Evolutionary conservation across 2,113 vertebrate species (phyloP), one percentile per base, ranked within the genome.

Genomic region (Sciurus niger): DNA sequence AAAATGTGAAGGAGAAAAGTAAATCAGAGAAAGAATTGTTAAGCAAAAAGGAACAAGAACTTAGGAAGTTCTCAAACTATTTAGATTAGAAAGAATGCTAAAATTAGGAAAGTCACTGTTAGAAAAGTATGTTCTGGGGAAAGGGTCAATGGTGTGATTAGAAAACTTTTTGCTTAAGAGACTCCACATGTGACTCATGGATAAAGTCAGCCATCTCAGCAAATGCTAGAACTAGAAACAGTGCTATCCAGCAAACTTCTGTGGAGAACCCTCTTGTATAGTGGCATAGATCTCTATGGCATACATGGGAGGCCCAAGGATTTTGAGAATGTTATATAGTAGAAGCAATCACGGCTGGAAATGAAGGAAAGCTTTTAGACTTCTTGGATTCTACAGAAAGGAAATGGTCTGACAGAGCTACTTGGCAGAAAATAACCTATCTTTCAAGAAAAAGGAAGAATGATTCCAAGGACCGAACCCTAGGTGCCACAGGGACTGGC

Each of bases 371-470:
- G 10, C 7, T 65, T 25, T 84, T 85, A 67, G n/a, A 84, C 37
- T 55, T 90, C 12, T 1, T 4, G 51, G 30, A 84, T 84, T 84
- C 32, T 84, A 16, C 10, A 77, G 30, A 40, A 13, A 63, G 40
- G 28, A 83, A 86, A 65, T 28, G 43, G 58, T 28, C 22, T 34
- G 34, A 76, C 24, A 84, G 24, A 58, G 18, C 17, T 87, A 67
- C n/a, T 80, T 79, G 5, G 1, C 37, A 87, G 79, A 72, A 95
- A 80, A 92, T 40, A 40, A 40, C 40, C 40, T 88, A 37, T 18
- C 48, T n/a, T 84, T 82, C 3, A 76, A 89, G 70, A 77, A 93
- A 87, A 95, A 82, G 68, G 37, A 83, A 60, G 43, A 76, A 18
- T 58, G 30, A 83, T 37, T 83, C 24, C 24, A 60, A 32, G 24